phyloP scores from a whole-genome alignment of 2,113 vertebrate species.

The Cochlearius cochlearius region DNA sequence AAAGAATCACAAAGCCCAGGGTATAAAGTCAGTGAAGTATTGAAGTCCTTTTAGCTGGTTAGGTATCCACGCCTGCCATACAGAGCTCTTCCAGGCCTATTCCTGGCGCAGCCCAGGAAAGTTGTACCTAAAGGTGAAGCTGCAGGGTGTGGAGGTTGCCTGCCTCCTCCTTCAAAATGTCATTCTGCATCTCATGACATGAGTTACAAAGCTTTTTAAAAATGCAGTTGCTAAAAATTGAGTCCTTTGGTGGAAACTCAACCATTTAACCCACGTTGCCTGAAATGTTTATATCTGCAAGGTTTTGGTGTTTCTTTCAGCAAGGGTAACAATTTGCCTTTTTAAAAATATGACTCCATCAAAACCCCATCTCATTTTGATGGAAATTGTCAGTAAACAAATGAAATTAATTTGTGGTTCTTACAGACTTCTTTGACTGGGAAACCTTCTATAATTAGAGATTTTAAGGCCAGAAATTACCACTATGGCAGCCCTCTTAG shows the following conservation, averaged over 20 bases:
- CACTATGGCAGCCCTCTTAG: not conserved
- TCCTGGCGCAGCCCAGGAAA: not conserved
- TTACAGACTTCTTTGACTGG: not conserved
- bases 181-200: not conserved
- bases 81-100: not conserved
- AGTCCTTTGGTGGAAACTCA: not conserved
- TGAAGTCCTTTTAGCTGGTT: not conserved
- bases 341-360: not conserved
- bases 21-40: not conserved
- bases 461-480: not conserved
- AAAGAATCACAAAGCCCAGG: not conserved
- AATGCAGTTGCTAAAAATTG: not conserved
- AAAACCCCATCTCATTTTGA: not conserved
- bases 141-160: not conserved
- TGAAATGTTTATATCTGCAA: not conserved
- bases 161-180: not conserved
- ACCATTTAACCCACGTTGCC: not conserved
- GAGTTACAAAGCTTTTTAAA: not conserved
- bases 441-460: not conserved
- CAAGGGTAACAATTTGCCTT: not conserved
- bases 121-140: not conserved
- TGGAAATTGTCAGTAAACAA: not conserved
- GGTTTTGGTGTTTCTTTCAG: not conserved
- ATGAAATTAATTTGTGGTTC: not conserved
- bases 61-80: not conserved